These are phyloP conservation scores for Masnerella sp. DNA, from an alignment of 2,888 invertebrate species.

Conservation along the genomic window DNA sequence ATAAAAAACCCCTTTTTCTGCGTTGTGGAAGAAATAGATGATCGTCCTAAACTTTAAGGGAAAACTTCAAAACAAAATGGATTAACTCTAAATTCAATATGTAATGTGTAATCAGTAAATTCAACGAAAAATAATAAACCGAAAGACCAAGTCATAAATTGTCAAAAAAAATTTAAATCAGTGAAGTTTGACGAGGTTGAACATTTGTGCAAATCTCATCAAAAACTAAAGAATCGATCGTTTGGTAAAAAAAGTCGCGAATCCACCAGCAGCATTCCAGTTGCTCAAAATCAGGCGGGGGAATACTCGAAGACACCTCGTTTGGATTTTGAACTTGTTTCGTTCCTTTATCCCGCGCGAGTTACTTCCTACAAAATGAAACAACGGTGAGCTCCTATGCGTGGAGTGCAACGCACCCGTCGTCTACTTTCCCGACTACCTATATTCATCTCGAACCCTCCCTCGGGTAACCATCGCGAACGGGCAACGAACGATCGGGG, in stretches of 20 bases:
- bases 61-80: too few relatives aligned
- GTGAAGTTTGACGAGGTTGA: neutral
- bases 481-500: constrained; percentile 71
- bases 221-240: constrained; percentile 7
- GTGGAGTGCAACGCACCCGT: constrained; percentile 57
- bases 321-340: constrained; percentile 32
- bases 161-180: constrained; percentile 7
- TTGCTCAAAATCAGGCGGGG: neutral
- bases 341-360: constrained; percentile 31
- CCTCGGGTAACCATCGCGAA: constrained; percentile 52
- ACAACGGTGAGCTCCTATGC: constrained; percentile 48
- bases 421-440: constrained; percentile 52
- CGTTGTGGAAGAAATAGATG: too few relatives aligned
- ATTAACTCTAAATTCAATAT: too few relatives aligned
- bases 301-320: neutral
- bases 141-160: constrained; percentile 10
- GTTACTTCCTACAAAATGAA: constrained; percentile 55
- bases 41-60: too few relatives aligned
- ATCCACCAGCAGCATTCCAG: constrained; percentile 15
- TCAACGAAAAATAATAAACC: neutral
- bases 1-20: too few relatives aligned
- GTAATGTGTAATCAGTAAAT: neutral
- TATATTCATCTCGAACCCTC: constrained; percentile 54
- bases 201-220: constrained; percentile 12
- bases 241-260: constrained; percentile 2